These are phyloP conservation scores for Python bivittatus DNA, from an alignment of 2,113 vertebrate genomes.

Conservation along the genomic window DNA sequence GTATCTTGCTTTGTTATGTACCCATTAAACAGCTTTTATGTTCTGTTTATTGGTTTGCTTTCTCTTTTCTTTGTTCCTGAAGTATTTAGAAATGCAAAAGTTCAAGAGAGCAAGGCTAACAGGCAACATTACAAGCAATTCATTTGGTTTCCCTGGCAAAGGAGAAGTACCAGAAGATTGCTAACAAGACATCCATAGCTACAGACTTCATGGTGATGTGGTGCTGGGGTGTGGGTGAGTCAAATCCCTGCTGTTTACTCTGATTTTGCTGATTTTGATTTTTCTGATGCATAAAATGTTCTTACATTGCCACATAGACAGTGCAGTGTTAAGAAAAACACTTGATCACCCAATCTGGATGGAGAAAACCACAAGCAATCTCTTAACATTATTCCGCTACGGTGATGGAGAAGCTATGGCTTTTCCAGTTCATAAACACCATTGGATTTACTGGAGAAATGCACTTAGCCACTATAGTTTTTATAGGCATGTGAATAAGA, in stretches of 20 bases:
- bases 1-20: conserved; percentile 70
- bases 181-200: conserved; percentile 47
- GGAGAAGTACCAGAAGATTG: conserved; percentile 41
- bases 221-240: fast-evolving
- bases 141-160: conserved; percentile 20
- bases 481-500: conserved; percentile 49
- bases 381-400: conserved; percentile 23
- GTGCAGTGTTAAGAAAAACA: neutral
- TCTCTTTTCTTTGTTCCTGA: conserved; percentile 46
- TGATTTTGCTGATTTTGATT: conserved; percentile 44
- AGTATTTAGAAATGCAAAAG: conserved; percentile 63
- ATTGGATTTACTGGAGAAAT: conserved; percentile 43
- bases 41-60: conserved; percentile 76
- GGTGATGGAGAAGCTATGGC: conserved; percentile 31
- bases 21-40: conserved; percentile 77
- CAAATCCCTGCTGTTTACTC: conserved; percentile 50
- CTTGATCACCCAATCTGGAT: conserved; percentile 37
- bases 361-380: conserved; percentile 52
- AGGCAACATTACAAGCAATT: conserved; percentile 53
- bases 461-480: conserved; percentile 28
- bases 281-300: conserved; percentile 59
- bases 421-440: conserved; percentile 47
- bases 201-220: conserved; percentile 20
- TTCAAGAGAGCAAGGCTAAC: conserved; percentile 60
- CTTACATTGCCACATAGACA: conserved; percentile 25